phyloP scores from a whole-genome alignment of 2,113 vertebrate genomes.

The Regulus satrapa region DNA sequence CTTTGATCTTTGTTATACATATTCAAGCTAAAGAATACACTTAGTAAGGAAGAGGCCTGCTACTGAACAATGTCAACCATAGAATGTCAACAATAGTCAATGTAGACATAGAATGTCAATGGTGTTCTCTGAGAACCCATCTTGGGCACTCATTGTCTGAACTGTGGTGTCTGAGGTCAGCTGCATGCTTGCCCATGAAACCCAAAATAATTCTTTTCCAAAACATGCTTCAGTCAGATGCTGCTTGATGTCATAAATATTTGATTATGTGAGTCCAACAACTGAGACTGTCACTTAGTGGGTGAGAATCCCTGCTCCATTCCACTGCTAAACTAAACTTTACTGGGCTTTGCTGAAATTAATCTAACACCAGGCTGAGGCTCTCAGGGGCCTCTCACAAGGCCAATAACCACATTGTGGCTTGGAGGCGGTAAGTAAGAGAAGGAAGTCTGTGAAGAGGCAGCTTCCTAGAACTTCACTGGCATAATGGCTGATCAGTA shows the following conservation, averaged over 20 bases:
- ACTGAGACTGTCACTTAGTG: background rate
- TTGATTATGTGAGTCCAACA: background rate
- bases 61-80: background rate
- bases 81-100: too few relatives aligned
- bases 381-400: background rate
- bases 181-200: background rate
- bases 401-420: background rate
- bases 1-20: background rate
- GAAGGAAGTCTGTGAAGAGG: background rate
- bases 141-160: background rate
- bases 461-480: background rate
- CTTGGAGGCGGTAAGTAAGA: background rate
- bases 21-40: slow-evolving; percentile 25
- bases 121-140: background rate
- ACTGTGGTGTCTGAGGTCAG: background rate
- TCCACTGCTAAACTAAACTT: background rate
- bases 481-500: background rate
- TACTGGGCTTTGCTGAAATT: background rate
- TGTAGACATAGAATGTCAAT: too few relatives aligned
- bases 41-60: background rate
- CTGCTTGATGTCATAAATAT: background rate
- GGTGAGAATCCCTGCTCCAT: background rate
- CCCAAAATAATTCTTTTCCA: background rate
- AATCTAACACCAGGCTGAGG: background rate
- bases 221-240: background rate